Conservation (phyloP, 2,888 invertebrate species). For the Deilephila elpenor region DNA sequence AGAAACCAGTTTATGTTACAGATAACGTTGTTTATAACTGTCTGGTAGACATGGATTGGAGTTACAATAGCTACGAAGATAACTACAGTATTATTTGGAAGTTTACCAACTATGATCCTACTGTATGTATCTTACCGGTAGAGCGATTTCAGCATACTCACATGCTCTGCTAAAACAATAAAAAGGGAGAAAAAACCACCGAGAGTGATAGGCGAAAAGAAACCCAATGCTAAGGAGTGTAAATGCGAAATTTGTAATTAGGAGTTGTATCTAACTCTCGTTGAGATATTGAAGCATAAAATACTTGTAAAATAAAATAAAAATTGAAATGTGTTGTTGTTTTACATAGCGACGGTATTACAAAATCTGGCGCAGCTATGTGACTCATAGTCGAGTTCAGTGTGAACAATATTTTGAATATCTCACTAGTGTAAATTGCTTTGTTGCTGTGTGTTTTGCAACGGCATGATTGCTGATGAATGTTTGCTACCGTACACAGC, state of each 20-base stretch:
- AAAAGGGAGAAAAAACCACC: conserved; percentile 59
- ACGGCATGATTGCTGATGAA: neutral
- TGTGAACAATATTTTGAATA: neutral
- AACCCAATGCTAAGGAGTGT: conserved; percentile 86
- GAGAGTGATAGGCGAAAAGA: conserved; percentile 57
- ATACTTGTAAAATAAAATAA: conserved; percentile 81
- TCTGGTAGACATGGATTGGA: conserved; percentile 89
- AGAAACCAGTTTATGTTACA: too few relatives aligned
- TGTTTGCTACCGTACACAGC: neutral
- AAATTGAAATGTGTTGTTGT: conserved; percentile 43
- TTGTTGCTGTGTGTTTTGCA: neutral
- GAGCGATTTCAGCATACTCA: conserved; percentile 90
- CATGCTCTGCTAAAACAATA: conserved; percentile 65
- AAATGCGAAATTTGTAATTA: conserved; percentile 89
- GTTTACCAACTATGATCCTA: conserved; percentile 89
- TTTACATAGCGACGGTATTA: conserved; percentile 5
- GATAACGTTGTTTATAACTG: too few relatives aligned
- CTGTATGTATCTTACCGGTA: conserved; percentile 86
- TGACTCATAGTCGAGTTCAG: neutral
- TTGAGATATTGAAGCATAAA: conserved; percentile 94
- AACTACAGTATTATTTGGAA: conserved; percentile 87
- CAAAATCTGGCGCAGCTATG: neutral
- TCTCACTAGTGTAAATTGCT: neutral
- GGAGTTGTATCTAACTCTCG: conserved; percentile 88
- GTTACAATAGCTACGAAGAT: conserved; percentile 85